phyloP scores from a whole-genome alignment of 2,113 vertebrate species.

The Esox niger region DNA sequence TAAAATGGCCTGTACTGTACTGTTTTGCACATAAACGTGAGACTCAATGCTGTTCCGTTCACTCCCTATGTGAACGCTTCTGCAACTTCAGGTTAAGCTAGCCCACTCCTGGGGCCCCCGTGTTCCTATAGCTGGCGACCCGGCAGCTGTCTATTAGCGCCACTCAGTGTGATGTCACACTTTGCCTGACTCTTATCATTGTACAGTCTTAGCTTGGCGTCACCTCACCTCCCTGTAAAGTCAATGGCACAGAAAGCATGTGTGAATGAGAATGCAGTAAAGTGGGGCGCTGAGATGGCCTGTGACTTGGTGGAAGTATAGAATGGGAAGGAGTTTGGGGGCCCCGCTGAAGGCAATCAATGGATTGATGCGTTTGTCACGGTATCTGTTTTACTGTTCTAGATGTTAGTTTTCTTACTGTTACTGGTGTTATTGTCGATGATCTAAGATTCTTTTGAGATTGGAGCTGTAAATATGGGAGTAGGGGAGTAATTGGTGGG shows the following conservation, averaged over 20 bases:
- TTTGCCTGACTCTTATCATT: conserved; percentile 51
- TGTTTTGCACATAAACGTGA: conserved; percentile 65
- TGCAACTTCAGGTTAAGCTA: conserved; percentile 69
- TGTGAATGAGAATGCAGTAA: conserved; percentile 40
- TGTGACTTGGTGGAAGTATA: not conserved
- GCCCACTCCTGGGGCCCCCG: conserved; percentile 18
- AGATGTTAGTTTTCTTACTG: conserved; percentile 59
- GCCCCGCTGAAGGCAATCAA: conserved; percentile 53
- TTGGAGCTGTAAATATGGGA: conserved; percentile 35
- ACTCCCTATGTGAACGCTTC: conserved; percentile 50
- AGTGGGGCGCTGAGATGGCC: conserved; percentile 6
- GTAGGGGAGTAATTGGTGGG: conserved; percentile 28
- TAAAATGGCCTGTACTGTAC: conserved; percentile 64
- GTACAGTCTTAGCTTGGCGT: conserved; percentile 54
- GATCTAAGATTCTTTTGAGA: conserved; percentile 18
- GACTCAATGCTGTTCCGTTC: conserved; percentile 63
- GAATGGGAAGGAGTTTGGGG: conserved; percentile 35
- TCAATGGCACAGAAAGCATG: conserved; percentile 56
- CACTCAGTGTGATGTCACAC: conserved; percentile 41
- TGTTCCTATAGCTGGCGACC: not conserved
- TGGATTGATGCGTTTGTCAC: conserved; percentile 37
- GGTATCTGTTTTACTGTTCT: conserved; percentile 57
- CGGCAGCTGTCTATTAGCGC: conserved; percentile 33
- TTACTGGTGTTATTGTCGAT: conserved; percentile 48
- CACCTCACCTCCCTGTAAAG: conserved; percentile 63